phyloP scores from a whole-genome alignment of 2,113 vertebrate species.

The Podarcis raffonei region DNA sequence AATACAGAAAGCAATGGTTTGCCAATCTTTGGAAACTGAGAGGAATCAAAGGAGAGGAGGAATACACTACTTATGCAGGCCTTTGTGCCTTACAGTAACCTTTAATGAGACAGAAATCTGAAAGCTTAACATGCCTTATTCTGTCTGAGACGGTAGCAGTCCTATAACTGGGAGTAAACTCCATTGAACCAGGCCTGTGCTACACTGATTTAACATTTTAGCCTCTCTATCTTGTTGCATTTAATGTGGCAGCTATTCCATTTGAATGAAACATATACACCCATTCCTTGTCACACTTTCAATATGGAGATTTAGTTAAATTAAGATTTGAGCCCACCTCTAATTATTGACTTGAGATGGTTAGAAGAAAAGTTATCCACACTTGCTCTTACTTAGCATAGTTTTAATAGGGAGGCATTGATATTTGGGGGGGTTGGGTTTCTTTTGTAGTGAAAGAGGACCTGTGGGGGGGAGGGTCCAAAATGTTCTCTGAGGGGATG shows the following conservation, averaged over 20 bases:
- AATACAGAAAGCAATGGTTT: background rate
- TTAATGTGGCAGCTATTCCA: background rate
- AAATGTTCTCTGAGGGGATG: background rate
- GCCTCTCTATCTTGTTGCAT: background rate
- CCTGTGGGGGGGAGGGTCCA: background rate
- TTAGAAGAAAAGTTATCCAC: too few relatives aligned
- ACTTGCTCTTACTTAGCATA: too few relatives aligned
- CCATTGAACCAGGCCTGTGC: background rate
- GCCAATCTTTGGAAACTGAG: slow-evolving; percentile 8
- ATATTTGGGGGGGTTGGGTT: too few relatives aligned
- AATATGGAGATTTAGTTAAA: background rate
- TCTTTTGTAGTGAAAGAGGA: too few relatives aligned
- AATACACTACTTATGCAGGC: background rate
- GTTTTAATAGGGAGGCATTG: too few relatives aligned
- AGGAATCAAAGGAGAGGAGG: background rate
- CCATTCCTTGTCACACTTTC: background rate
- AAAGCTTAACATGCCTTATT: fast-evolving
- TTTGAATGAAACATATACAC: background rate
- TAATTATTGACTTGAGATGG: background rate
- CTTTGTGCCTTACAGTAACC: background rate
- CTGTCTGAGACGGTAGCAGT: background rate
- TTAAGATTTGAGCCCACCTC: background rate
- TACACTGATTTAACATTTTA: background rate
- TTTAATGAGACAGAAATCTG: background rate
- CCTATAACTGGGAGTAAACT: background rate